These are phyloP conservation scores for Temnothorax nylanderi DNA, from an alignment of 1,140 invertebrate genomes.

Conservation along the genomic window DNA sequence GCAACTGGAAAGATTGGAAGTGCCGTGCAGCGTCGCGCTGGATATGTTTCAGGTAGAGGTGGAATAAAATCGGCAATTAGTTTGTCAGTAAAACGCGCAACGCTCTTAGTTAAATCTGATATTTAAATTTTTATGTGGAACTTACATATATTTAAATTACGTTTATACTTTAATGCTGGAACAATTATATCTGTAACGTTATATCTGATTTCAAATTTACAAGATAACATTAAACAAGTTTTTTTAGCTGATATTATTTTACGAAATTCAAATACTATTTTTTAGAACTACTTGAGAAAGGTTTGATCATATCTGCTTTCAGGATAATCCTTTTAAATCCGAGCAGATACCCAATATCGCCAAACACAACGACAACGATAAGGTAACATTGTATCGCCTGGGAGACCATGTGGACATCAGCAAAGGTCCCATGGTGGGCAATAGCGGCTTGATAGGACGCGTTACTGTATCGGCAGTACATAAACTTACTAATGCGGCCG, in stretches of 20 bases:
- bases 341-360: constrained; percentile 94
- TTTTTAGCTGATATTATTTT: background rate
- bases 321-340: constrained; percentile 93
- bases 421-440: constrained; percentile 94
- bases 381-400: constrained; percentile 92
- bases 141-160: background rate
- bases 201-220: background rate
- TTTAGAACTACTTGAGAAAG: background rate
- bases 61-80: background rate
- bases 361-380: constrained; percentile 85
- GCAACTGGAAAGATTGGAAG: constrained; percentile 92
- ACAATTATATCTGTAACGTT: background rate
- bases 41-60: constrained; percentile 90
- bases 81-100: background rate
- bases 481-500: constrained; percentile 87
- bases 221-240: background rate
- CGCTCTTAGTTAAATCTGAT: background rate
- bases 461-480: constrained; percentile 91
- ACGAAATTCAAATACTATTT: background rate
- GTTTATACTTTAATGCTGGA: background rate
- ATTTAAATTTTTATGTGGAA: background rate
- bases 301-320: constrained; percentile 42
- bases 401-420: constrained; percentile 96
- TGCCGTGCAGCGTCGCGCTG: constrained; percentile 89
- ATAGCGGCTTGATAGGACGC: constrained; percentile 91